A percentile compares a stretch with the other conserved stretches of the same genome.
Conservation (phyloP, 2,797 vertebrate species). For the Alectoris magna region DNA sequence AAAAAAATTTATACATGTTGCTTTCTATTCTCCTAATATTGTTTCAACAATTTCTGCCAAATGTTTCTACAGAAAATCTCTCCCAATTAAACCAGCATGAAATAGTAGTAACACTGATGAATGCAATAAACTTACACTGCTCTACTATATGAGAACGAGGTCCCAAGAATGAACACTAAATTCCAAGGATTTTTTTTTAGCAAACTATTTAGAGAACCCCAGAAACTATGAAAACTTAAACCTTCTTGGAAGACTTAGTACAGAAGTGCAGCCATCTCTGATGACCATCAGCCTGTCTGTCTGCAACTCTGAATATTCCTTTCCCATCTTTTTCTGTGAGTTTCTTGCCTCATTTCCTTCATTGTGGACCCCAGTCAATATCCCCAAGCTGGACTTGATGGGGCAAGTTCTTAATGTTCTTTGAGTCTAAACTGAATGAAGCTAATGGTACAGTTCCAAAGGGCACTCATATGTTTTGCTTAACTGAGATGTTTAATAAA, state of each 20-base stretch:
- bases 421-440: not conserved
- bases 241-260: not conserved
- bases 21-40: conserved; percentile 38
- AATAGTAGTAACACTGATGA: conserved; percentile 23
- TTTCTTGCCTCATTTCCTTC: not conserved
- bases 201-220: not conserved
- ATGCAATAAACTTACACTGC: conserved; percentile 27
- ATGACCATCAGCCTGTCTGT: not conserved
- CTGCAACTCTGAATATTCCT: not conserved
- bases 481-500: not conserved
- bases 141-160: not conserved
- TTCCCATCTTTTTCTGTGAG: not conserved
- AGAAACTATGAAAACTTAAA: not conserved
- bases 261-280: not conserved
- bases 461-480: accelerated
- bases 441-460: not conserved
- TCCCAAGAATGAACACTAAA: not conserved
- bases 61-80: conserved; percentile 32
- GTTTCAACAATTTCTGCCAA: conserved; percentile 40
- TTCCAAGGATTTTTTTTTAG: not conserved
- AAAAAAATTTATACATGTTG: conserved; percentile 30
- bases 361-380: not conserved
- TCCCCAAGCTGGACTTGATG: not conserved
- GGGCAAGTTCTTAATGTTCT: accelerated
- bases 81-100: conserved; percentile 48